A percentile compares a stretch with the other conserved stretches of the same genome.
These are phyloP conservation scores for Zygaena filipendulae DNA, from an alignment of 2,888 invertebrate species.

Conservation along the genomic window DNA sequence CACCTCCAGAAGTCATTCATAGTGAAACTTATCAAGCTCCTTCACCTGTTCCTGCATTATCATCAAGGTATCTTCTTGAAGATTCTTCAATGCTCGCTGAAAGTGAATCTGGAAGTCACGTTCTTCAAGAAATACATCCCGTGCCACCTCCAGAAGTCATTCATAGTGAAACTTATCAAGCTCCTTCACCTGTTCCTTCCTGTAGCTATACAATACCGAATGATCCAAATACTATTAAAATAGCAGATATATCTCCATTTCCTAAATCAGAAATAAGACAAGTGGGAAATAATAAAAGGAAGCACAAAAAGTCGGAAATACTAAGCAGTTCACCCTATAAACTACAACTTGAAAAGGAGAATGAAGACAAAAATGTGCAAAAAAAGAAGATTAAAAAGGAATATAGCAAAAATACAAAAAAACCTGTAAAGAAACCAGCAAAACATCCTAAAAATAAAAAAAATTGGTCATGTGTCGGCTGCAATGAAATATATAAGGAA, in stretches of 20 bases:
- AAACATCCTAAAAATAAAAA: no score
- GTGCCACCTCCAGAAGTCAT: neutral
- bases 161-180: no score
- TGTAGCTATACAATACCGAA: neutral
- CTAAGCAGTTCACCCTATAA: constrained; percentile 1
- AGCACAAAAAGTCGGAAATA: neutral
- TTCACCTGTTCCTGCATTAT: neutral
- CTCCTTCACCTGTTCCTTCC: neutral
- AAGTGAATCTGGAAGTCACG: neutral
- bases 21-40: no score
- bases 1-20: no score
- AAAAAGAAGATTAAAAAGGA: no score
- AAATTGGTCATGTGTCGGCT: constrained; percentile 5
- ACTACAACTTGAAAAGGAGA: no score
- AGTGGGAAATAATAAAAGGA: neutral
- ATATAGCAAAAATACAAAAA: no score
- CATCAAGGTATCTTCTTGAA: neutral
- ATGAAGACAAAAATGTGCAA: no score
- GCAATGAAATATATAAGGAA: constrained; percentile 6
- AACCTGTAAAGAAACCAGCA: no score
- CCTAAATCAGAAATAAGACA: neutral
- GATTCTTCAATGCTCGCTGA: neutral
- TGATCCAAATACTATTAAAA: neutral
- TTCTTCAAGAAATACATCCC: no score
- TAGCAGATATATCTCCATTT: neutral